A percentile compares a stretch with the other conserved stretches of the same genome.
Conservation (phyloP, 1,140 invertebrate genomes). For the Dufourea novaeangliae region DNA sequence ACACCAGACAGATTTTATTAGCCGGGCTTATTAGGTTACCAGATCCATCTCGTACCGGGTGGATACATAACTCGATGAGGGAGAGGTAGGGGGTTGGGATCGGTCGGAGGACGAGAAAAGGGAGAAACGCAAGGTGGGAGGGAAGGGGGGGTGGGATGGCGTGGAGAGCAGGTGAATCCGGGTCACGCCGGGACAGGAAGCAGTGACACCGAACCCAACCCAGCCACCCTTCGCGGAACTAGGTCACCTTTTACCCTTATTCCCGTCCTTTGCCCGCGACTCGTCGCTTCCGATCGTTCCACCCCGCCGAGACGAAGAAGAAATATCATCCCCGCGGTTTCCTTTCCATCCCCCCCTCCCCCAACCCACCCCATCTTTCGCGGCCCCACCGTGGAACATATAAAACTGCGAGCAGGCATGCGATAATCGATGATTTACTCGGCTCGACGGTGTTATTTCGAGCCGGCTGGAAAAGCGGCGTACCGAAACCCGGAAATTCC, state of each 20-base stretch:
- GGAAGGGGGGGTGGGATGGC: conserved; percentile 13
- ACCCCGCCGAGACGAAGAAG: not conserved
- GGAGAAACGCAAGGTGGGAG: conserved; percentile 32
- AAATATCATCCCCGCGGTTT: not conserved
- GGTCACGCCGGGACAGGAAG: conserved; percentile 50
- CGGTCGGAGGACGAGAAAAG: conserved; percentile 42
- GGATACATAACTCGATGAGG: conserved; percentile 32
- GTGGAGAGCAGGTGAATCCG: conserved; percentile 42
- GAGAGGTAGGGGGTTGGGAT: not conserved
- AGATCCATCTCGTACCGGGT: conserved; percentile 34
- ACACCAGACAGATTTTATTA: conserved; percentile 34
- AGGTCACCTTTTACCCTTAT: conserved; percentile 53
- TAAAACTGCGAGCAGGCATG: not conserved
- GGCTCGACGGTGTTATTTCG: not conserved
- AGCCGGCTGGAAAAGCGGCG: not conserved
- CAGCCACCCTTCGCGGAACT: conserved; percentile 48
- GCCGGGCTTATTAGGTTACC: conserved; percentile 34
- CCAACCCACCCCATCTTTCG: not conserved
- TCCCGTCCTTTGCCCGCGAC: conserved; percentile 28
- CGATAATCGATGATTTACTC: conserved; percentile 5
- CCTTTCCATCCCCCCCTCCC: not conserved
- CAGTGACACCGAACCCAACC: conserved; percentile 52
- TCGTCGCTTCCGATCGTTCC: conserved; percentile 19
- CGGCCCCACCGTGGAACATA: not conserved
- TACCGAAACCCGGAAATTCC: not conserved